These are phyloP conservation scores for Nibea albiflora DNA, from an alignment of 2,113 vertebrate genomes.

Conservation along the genomic window DNA sequence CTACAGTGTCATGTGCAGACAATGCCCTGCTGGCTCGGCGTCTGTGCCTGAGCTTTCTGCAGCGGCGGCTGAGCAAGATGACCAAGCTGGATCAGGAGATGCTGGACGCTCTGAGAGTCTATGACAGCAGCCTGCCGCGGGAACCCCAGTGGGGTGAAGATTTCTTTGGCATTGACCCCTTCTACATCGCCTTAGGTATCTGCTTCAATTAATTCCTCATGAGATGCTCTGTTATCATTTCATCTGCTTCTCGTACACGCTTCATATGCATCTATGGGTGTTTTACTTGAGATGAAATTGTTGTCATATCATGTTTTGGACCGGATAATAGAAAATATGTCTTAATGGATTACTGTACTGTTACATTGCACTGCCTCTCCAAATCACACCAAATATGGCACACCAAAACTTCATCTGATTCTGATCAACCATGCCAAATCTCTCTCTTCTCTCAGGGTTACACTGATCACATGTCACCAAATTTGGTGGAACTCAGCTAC, in stretches of 20 bases:
- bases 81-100: constrained; percentile 85
- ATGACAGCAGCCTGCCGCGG: constrained; percentile 84
- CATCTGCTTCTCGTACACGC: not conserved
- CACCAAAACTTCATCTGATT: too few species aligned
- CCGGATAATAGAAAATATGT: too few species aligned
- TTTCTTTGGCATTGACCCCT: constrained; percentile 93
- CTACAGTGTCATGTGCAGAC: constrained; percentile 87
- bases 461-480: too few species aligned
- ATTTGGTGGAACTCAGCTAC: too few species aligned
- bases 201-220: not conserved
- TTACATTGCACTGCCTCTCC: too few species aligned
- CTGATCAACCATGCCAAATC: too few species aligned
- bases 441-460: too few species aligned
- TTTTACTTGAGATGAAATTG: too few species aligned
- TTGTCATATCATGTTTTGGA: too few species aligned
- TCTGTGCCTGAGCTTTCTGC: constrained; percentile 89
- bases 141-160: constrained; percentile 88
- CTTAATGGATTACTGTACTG: too few species aligned
- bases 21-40: constrained; percentile 83
- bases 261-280: not conserved
- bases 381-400: too few species aligned
- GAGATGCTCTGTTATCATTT: not conserved
- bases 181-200: constrained; percentile 92
- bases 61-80: constrained; percentile 84
- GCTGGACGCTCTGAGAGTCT: constrained; percentile 88